phyloP scores from a whole-genome alignment of 2,113 vertebrate species.

The Thunnus thynnus region DNA sequence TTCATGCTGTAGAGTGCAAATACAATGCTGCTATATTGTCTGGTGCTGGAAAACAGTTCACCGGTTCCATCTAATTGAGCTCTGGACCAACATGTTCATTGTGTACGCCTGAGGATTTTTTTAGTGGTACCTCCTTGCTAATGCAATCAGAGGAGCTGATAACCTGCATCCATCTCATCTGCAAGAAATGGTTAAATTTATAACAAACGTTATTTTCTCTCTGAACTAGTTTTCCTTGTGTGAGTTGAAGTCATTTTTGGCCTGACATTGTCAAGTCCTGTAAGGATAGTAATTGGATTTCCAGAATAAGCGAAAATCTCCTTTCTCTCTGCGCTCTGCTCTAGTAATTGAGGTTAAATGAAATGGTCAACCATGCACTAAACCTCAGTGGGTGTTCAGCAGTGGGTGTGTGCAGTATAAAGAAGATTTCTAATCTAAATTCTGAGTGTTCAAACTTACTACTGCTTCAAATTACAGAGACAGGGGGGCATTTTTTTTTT shows the following conservation, averaged over 20 bases:
- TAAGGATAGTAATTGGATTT: constrained; percentile 82
- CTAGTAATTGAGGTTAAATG: constrained; percentile 82
- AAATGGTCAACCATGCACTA: constrained; percentile 76
- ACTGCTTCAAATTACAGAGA: constrained; percentile 7
- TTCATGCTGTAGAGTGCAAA: constrained; percentile 38
- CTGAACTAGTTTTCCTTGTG: constrained; percentile 67
- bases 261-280: constrained; percentile 74
- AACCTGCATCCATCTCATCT: constrained; percentile 46
- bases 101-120: constrained; percentile 47
- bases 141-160: constrained; percentile 17
- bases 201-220: constrained; percentile 49
- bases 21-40: background rate
- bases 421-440: constrained; percentile 44
- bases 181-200: constrained; percentile 57
- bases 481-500: background rate
- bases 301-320: constrained; percentile 74
- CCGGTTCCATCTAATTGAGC: constrained; percentile 48
- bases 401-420: constrained; percentile 37
- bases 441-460: constrained; percentile 20
- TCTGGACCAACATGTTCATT: constrained; percentile 47
- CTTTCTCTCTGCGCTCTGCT: constrained; percentile 67
- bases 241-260: constrained; percentile 69
- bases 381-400: constrained; percentile 69
- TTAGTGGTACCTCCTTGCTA: constrained; percentile 23
- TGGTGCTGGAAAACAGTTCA: constrained; percentile 22